Evolutionary conservation across 92 coral and sea anemone species (phyloP).

Genomic region (Metridium senile): DNA sequence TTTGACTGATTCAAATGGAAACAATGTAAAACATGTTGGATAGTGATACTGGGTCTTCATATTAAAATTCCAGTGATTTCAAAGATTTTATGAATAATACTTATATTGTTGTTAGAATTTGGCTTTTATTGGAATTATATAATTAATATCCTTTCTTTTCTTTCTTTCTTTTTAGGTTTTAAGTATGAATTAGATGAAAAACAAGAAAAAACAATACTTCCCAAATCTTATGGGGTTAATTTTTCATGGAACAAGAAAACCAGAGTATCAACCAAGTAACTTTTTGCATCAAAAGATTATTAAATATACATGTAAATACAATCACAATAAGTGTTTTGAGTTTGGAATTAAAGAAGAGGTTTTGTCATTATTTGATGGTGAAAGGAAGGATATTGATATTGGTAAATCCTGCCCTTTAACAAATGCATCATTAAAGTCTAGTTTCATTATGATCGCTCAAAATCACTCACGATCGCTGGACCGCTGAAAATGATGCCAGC

Average conservation of each 20-base stretch:
- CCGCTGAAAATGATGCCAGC: too few species aligned
- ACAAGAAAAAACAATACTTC: slow-evolving; percentile 49
- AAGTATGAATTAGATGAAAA: slow-evolving; percentile 94
- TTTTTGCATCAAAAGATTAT: slow-evolving; percentile 11
- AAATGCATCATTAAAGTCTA: too few species aligned
- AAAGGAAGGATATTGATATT: too few species aligned
- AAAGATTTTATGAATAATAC: neutral
- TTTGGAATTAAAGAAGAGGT: slow-evolving; percentile 15
- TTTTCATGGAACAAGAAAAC: slow-evolving; percentile 97
- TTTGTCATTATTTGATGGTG: neutral
- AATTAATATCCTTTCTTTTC: neutral
- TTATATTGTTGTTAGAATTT: neutral
- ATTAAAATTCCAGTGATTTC: too few species aligned
- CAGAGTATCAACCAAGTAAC: slow-evolving; percentile 93
- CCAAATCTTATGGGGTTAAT: slow-evolving; percentile 97
- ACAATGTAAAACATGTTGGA: too few species aligned
- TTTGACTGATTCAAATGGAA: too few species aligned
- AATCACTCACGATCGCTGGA: too few species aligned
- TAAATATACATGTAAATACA: slow-evolving; percentile 4
- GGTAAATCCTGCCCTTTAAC: too few species aligned
- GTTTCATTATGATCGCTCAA: too few species aligned
- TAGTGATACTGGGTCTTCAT: too few species aligned
- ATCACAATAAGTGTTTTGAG: slow-evolving; percentile 16
- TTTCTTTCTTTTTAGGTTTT: slow-evolving; percentile 65
- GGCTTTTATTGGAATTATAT: neutral